These are phyloP conservation scores for Cephus sareptanus DNA, from an alignment of 2,888 invertebrate genomes.

Conservation along the genomic window DNA sequence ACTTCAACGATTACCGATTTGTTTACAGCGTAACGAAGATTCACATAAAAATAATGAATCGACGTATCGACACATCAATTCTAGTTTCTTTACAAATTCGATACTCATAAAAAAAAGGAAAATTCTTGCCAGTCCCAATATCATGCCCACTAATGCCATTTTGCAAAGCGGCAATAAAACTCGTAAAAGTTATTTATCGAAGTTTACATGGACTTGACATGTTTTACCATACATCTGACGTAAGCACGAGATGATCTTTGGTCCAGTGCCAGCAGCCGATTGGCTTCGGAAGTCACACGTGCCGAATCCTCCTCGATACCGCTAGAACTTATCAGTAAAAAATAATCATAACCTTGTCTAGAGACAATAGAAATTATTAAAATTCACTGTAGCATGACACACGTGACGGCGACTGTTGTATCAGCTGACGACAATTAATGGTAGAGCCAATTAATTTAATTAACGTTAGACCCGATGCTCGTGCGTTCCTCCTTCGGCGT, in stretches of 20 bases:
- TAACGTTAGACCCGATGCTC: neutral
- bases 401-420: neutral
- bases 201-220: neutral
- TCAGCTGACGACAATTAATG: neutral
- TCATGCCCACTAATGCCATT: neutral
- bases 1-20: too few relatives aligned
- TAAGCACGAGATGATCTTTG: neutral
- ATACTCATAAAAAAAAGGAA: neutral
- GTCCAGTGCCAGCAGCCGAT: slow-evolving; percentile 3
- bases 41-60: neutral
- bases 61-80: neutral
- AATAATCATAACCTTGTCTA: neutral
- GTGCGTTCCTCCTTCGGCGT: neutral
- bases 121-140: neutral
- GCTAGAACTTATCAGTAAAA: neutral
- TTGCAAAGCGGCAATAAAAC: neutral
- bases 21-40: neutral
- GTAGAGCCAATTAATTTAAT: neutral
- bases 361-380: neutral
- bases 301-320: neutral
- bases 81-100: neutral
- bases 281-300: neutral
- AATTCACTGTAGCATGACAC: neutral
- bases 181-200: neutral
- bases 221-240: slow-evolving; percentile 1